A percentile compares a stretch with the other conserved stretches of the same genome.
These are phyloP conservation scores for Carduelis carduelis DNA, from an alignment of 2,797 vertebrate species.

Conservation along the genomic window DNA sequence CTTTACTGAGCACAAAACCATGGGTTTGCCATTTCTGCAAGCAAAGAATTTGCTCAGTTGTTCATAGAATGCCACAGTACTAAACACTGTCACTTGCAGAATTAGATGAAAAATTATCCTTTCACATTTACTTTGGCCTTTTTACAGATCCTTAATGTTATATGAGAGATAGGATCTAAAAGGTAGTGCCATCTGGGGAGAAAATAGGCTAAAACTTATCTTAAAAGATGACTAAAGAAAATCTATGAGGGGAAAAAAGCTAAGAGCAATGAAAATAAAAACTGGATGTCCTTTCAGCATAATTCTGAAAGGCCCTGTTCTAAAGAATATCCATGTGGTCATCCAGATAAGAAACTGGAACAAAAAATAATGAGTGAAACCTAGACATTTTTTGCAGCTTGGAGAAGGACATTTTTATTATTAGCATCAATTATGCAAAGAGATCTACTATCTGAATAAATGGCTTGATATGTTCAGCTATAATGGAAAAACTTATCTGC, in stretches of 20 bases:
- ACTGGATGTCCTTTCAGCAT: not conserved
- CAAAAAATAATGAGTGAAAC: not conserved
- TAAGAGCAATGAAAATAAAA: not conserved
- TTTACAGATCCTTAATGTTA: not conserved
- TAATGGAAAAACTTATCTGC: not conserved
- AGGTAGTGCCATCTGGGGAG: not conserved
- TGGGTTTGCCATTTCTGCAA: not conserved
- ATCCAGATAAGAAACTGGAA: not conserved
- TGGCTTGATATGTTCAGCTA: not conserved
- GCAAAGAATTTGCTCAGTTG: not conserved
- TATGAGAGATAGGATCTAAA: not conserved
- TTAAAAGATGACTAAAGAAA: not conserved
- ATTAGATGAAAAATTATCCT: not conserved
- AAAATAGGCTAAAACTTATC: not conserved
- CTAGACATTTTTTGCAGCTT: not conserved
- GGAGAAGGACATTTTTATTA: not conserved
- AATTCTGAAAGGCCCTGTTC: not conserved
- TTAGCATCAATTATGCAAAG: not conserved
- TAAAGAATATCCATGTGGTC: not conserved
- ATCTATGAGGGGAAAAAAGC: fast-evolving
- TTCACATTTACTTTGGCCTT: not conserved
- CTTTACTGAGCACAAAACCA: not conserved
- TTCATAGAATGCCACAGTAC: not conserved
- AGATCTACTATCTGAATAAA: not conserved
- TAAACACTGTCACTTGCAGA: not conserved